Evolutionary conservation across 2,888 invertebrate genomes (phyloP).

Genomic region (Flexamia atlantica): DNA sequence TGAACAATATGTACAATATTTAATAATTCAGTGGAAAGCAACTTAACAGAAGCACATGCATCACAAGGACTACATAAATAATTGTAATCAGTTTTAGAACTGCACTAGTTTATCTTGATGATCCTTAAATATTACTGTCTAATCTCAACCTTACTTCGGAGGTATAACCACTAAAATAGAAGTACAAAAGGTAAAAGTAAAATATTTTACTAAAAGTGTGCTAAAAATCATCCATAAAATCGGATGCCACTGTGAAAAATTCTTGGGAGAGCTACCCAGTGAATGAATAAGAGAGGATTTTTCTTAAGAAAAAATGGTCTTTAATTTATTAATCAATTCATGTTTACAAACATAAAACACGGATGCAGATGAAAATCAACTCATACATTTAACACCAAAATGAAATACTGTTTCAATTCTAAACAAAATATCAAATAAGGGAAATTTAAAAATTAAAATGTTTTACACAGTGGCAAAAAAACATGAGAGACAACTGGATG

Average conservation of each 20-base stretch:
- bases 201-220: slow-evolving; percentile 8
- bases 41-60: slow-evolving; percentile 2
- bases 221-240: background rate
- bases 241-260: slow-evolving; percentile 15
- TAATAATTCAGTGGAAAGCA: background rate
- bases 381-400: background rate
- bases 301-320: background rate
- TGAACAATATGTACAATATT: background rate
- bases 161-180: background rate
- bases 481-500: background rate
- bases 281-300: too few relatives aligned
- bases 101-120: too few relatives aligned
- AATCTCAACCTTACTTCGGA: background rate
- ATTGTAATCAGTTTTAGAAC: too few relatives aligned
- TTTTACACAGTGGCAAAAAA: slow-evolving; percentile 26
- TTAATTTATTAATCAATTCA: background rate
- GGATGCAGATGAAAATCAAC: background rate
- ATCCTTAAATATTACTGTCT: too few relatives aligned
- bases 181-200: background rate
- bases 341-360: background rate
- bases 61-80: slow-evolving; percentile 1
- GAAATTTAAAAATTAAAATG: background rate
- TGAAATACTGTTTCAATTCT: background rate
- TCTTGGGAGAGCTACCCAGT: too few relatives aligned
- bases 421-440: background rate